Conservation (phyloP, 1,140 invertebrate genomes). For the Drosophila pallidifrons region DNA sequence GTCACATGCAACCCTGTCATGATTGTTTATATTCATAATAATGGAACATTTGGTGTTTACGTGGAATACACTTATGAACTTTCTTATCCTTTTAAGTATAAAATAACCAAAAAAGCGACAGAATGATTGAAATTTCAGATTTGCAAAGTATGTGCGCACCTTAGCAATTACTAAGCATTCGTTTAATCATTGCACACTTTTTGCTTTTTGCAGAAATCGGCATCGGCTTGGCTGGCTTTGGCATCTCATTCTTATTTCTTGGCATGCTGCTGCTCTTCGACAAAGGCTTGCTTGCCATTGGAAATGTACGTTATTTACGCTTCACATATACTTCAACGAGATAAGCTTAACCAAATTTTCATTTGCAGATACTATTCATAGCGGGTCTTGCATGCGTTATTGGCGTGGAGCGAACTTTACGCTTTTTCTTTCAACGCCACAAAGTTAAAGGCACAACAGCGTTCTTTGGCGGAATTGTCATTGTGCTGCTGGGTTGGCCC, state of each 20-base stretch:
- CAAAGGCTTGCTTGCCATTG: slow-evolving; percentile 98
- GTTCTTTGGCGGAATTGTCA: slow-evolving; percentile 97
- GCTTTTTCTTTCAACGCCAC: slow-evolving; percentile 99
- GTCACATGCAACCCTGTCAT: slow-evolving; percentile 46
- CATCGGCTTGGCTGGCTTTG: slow-evolving; percentile 98
- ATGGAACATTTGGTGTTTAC: slow-evolving; percentile 70
- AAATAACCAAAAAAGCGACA: slow-evolving; percentile 45
- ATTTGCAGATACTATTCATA: slow-evolving; percentile 94
- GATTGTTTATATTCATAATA: slow-evolving; percentile 68
- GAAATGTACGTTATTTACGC: slow-evolving; percentile 92
- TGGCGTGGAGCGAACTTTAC: slow-evolving; percentile 96
- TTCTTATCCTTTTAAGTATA: slow-evolving; percentile 26
- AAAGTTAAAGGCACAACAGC: slow-evolving; percentile 96
- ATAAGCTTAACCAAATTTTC: slow-evolving; percentile 73
- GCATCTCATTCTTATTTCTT: slow-evolving; percentile 97
- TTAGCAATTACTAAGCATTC: slow-evolving; percentile 2
- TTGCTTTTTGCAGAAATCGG: slow-evolving; percentile 94
- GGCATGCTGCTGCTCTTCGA: slow-evolving; percentile 98
- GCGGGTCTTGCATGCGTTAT: slow-evolving; percentile 98
- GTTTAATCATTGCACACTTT: slow-evolving; percentile 20
- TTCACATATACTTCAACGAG: no score
- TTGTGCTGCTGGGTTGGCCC: slow-evolving; percentile 98
- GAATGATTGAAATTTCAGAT: slow-evolving; percentile 90
- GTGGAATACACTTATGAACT: slow-evolving; percentile 53
- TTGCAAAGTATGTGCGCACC: slow-evolving; percentile 88